Evolutionary conservation across 2,888 invertebrate species (phyloP), one percentile per base, ranked within the genome.

Genomic region (Atethmia centrago): DNA sequence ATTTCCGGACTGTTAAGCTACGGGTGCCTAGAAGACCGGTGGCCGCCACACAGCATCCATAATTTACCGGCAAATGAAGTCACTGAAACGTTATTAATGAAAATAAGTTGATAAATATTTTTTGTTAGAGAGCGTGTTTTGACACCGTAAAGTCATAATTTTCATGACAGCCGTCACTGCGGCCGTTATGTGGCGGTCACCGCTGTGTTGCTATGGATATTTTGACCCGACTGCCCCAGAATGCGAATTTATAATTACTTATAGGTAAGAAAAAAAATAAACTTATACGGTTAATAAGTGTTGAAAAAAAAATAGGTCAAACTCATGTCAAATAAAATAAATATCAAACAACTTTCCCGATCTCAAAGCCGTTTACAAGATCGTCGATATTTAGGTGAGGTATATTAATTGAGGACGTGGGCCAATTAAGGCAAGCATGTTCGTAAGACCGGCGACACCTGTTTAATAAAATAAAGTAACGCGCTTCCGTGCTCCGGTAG

Each of bases 391-490:
- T 90, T 36, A 40, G 40, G 40, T 40, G 40, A 40, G 40, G 40
- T 9, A 40, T 40, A 40, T 40, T 40, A 93, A 93, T 93, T 93
- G 91, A 89, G 89, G 85, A 90, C 90, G 90, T 89, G 89, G 89
- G 90, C 94, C 92, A 93, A 93, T 94, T 92, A 93, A 87, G 92
- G 90, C 88, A 88, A 90, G 89, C 92, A 92, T 92, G 91, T 93
- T 92, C 91, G 92, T 93, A 92, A 93, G 90, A 91, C 90, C 92
- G 91, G 88, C 90, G 71, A 16, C 65, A 94, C 91, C 91, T 95
- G 93, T 94, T 80, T 76, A 94, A 94, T 94, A 92, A 93, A 94
- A 95, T 95, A 94, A 93, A 94, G 92, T 94, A 92, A 92, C 90
- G 79, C 80, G 78, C 79, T 76, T 80, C 86, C 89, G 89, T 91